Evolutionary conservation across 2,113 vertebrate genomes (phyloP).

Genomic region (Antechinus stuartii): DNA sequence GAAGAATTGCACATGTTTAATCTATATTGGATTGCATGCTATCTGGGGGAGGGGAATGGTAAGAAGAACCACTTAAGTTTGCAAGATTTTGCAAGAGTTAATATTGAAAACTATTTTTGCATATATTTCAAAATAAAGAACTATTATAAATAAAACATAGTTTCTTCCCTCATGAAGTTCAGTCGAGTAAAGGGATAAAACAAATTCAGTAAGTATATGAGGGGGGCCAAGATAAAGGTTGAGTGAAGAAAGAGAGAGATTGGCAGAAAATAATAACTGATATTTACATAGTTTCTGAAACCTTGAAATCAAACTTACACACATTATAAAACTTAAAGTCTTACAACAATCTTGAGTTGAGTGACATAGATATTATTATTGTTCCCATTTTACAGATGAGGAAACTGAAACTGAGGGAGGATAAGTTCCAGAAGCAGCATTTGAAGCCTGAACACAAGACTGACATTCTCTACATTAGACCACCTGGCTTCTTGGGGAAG

Average conservation of each 20-base stretch:
- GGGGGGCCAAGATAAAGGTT: background rate
- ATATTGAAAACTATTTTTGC: no score
- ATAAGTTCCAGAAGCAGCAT: background rate
- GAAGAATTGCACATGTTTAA: no score
- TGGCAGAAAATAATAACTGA: background rate
- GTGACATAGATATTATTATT: background rate
- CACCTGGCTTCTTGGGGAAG: background rate
- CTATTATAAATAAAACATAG: background rate
- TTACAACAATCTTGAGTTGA: background rate
- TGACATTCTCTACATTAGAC: background rate
- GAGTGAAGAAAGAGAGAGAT: background rate
- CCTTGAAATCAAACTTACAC: background rate
- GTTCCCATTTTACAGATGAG: background rate
- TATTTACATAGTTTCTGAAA: background rate
- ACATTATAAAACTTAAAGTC: background rate
- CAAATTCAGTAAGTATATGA: background rate
- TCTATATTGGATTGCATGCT: no score
- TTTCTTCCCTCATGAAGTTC: background rate
- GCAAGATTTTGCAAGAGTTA: no score
- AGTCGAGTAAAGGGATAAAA: background rate
- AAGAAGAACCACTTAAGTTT: no score
- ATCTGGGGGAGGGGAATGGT: no score
- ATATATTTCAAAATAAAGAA: no score
- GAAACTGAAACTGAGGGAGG: background rate
- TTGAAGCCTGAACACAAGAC: background rate